A percentile compares a stretch with the other conserved stretches of the same genome.
These are phyloP conservation scores for Ephydatia muelleri DNA, from an alignment of 37 sponge, comb jelly and placozoan genomes.

Conservation along the genomic window DNA sequence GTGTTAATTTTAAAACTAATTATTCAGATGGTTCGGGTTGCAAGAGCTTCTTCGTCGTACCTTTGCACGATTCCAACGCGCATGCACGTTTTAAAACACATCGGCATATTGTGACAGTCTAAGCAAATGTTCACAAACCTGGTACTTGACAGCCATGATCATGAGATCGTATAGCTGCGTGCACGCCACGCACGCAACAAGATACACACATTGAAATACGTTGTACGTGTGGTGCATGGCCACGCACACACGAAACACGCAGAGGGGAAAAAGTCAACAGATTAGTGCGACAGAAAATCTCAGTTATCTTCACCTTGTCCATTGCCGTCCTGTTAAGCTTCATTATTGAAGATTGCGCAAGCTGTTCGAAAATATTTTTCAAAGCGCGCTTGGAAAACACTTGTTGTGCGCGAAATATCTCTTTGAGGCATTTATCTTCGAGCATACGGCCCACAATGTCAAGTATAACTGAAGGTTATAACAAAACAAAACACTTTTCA, in stretches of 20 bases:
- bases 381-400: conserved; percentile 57
- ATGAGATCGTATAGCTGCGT: conserved; percentile 89
- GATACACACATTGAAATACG: not conserved
- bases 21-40: too few relatives aligned
- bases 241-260: too few relatives aligned
- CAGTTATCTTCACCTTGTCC: conserved; percentile 64
- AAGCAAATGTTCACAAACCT: conserved; percentile 45
- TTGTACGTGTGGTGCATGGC: not conserved
- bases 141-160: conserved; percentile 92
- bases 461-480: conserved; percentile 54
- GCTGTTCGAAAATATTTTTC: conserved; percentile 71
- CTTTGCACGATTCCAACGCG: not conserved
- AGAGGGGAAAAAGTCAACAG: too few relatives aligned
- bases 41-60: too few relatives aligned
- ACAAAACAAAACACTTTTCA: not conserved
- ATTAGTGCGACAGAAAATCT: not conserved
- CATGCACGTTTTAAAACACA: not conserved
- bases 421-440: conserved; percentile 54
- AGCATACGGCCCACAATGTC: conserved; percentile 90
- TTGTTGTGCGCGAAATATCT: conserved; percentile 82
- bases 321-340: conserved; percentile 83
- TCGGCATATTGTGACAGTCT: not conserved
- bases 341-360: conserved; percentile 97
- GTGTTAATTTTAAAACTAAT: not conserved
- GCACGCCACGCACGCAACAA: not conserved